phyloP scores from a whole-genome alignment of 53 echinoderm and acorn worm genomes.

The Stichopus horrens region DNA sequence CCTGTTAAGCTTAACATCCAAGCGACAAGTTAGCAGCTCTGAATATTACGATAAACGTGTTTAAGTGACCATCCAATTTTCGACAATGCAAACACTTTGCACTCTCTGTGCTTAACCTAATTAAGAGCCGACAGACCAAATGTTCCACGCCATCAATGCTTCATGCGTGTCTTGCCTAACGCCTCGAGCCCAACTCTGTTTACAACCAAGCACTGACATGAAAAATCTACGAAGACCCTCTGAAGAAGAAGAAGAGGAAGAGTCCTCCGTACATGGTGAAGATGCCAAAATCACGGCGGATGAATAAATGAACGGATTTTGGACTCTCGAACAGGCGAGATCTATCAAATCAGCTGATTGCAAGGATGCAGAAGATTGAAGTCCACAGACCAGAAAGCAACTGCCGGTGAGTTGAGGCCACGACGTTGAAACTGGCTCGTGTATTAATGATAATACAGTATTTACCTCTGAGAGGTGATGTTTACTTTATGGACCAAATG shows the following conservation, averaged over 20 bases:
- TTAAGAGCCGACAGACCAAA: not conserved
- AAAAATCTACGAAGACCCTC: too few species aligned
- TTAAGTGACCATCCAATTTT: too few species aligned
- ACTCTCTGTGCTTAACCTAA: not conserved
- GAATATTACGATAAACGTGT: too few species aligned
- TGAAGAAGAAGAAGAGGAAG: too few species aligned
- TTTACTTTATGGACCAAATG: not conserved
- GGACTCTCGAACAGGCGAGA: not conserved
- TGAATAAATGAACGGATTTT: not conserved
- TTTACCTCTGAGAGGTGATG: not conserved
- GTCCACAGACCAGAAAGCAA: not conserved
- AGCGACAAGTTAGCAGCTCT: too few species aligned
- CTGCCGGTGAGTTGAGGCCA: not conserved
- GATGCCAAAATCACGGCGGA: not conserved
- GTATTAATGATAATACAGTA: not conserved
- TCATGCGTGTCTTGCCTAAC: not conserved
- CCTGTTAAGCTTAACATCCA: too few species aligned
- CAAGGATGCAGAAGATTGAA: not conserved
- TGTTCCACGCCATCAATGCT: not conserved
- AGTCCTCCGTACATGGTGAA: too few species aligned
- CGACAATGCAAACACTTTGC: not conserved
- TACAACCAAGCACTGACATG: too few species aligned
- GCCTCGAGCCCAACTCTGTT: not conserved
- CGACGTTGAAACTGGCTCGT: not conserved
- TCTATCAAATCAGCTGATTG: not conserved